phyloP scores from a whole-genome alignment of 2,888 invertebrate genomes.

The Hetaerina titia region DNA sequence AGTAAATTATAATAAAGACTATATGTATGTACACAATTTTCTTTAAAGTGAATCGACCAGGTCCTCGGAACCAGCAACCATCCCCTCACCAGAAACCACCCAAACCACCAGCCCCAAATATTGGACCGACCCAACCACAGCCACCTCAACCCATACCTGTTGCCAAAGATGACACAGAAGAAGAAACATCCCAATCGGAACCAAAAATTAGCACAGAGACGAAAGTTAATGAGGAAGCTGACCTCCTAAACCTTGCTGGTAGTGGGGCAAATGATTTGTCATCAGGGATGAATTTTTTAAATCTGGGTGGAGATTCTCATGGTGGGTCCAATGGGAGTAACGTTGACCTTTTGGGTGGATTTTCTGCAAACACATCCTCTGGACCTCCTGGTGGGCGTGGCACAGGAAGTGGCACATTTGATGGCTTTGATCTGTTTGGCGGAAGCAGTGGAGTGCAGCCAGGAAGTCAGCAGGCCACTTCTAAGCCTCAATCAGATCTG shows the following conservation, averaged over 20 bases:
- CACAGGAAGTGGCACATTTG: conserved; percentile 57
- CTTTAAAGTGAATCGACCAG: conserved; percentile 34
- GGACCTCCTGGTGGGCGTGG: conserved; percentile 5
- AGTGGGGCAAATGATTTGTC: conserved; percentile 8
- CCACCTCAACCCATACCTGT: conserved; percentile 69
- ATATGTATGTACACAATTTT: not conserved
- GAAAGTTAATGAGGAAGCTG: conserved; percentile 68
- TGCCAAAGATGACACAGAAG: not conserved
- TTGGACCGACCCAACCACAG: conserved; percentile 72
- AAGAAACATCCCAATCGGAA: not conserved
- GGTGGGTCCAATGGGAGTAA: conserved; percentile 75
- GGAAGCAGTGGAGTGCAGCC: conserved; percentile 40
- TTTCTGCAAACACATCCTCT: conserved; percentile 72
- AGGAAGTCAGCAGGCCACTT: conserved; percentile 23
- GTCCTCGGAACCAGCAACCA: conserved; percentile 22
- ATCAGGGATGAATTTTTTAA: conserved; percentile 15
- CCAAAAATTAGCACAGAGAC: not conserved
- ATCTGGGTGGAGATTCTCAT: not conserved
- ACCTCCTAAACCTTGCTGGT: conserved; percentile 70
- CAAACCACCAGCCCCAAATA: conserved; percentile 71
- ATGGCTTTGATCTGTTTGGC: conserved; percentile 63
- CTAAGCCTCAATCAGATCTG: conserved; percentile 69
- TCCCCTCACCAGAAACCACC: conserved; percentile 67
- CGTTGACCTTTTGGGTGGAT: conserved; percentile 82
- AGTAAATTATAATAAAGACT: not conserved